These are phyloP conservation scores for Betta splendens DNA, from an alignment of 2,797 vertebrate species.

Conservation along the genomic window DNA sequence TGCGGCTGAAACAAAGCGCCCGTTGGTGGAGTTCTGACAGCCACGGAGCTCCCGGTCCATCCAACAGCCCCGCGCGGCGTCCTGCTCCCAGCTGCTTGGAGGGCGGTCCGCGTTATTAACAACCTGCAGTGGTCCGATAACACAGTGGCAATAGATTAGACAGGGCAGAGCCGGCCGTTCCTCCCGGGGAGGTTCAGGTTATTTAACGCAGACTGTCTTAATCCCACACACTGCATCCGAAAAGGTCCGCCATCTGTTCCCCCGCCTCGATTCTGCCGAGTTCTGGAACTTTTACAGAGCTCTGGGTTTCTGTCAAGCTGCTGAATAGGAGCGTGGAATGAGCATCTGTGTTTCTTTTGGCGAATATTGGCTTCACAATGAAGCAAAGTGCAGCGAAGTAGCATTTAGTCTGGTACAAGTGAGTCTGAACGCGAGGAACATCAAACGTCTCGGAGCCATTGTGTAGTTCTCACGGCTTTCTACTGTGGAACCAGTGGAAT, in stretches of 20 bases:
- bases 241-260: constrained; percentile 53
- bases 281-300: constrained; percentile 27
- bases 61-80: constrained; percentile 23
- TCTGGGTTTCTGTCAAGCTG: constrained; percentile 13
- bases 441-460: background rate
- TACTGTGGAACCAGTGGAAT: constrained; percentile 8
- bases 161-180: constrained; percentile 57
- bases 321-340: background rate
- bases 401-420: background rate
- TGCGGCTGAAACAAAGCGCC: constrained; percentile 26
- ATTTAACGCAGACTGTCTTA: constrained; percentile 69
- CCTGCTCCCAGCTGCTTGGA: constrained; percentile 2
- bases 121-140: constrained; percentile 72
- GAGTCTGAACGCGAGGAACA: background rate
- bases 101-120: constrained; percentile 52
- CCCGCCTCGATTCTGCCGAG: constrained; percentile 18
- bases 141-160: constrained; percentile 62
- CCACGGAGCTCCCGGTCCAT: constrained; percentile 22
- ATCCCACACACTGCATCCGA: constrained; percentile 59
- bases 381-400: no score
- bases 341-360: background rate
- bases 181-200: constrained; percentile 53
- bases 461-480: constrained; percentile 13
- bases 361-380: background rate
- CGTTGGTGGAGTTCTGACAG: constrained; percentile 25